These are phyloP conservation scores for Tympanuchus pallidicinctus DNA, from an alignment of 2,113 vertebrate species.

Conservation along the genomic window DNA sequence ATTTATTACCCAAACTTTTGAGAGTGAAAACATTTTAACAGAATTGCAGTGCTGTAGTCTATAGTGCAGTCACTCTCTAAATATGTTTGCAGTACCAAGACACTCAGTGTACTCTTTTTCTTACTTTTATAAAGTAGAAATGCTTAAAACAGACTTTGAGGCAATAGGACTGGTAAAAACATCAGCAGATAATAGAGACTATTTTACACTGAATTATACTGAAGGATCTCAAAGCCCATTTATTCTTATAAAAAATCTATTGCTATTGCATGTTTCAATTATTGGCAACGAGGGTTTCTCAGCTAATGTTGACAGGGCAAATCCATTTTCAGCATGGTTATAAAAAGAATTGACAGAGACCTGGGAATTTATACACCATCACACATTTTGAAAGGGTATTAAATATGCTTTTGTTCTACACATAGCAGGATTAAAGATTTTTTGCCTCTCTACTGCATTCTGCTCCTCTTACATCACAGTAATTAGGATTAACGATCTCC, in stretches of 20 bases:
- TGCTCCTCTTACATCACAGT: conserved; percentile 3
- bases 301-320: not conserved
- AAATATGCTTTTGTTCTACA: conserved; percentile 35
- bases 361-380: not conserved
- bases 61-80: not conserved
- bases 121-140: not conserved
- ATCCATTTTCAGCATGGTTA: conserved; percentile 15
- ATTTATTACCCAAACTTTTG: not conserved
- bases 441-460: not conserved
- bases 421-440: not conserved
- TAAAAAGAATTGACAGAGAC: conserved; percentile 11
- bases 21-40: not conserved
- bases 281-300: conserved; percentile 30
- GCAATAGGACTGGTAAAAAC: not conserved
- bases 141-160: not conserved
- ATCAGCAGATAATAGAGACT: not conserved
- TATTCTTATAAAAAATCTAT: conserved; percentile 4
- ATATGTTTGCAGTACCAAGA: not conserved
- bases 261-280: conserved; percentile 12
- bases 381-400: not conserved
- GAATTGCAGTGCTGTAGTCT: not conserved
- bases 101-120: not conserved
- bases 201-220: not conserved
- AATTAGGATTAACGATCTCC: conserved; percentile 39
- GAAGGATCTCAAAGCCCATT: conserved; percentile 21